Percentiles rank a stretch among this genome's conserved stretches.
Conservation (phyloP, 2,888 invertebrate species). For the Priocnemis perturbator region DNA sequence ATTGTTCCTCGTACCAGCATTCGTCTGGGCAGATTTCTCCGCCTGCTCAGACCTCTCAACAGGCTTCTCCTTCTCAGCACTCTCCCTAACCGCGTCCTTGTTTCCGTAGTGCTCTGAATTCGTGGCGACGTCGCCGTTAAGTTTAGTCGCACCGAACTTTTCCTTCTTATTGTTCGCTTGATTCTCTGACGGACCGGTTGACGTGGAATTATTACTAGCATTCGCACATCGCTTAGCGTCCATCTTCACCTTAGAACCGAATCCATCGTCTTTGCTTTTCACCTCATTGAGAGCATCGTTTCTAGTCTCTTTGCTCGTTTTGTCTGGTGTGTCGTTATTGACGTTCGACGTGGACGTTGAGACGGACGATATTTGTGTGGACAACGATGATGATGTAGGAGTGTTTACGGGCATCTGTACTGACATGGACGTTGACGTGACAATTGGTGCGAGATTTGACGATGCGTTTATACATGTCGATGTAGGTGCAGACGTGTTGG, state of each 20-base stretch:
- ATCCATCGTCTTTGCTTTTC: conserved; percentile 11
- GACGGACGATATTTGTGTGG: conserved; percentile 30
- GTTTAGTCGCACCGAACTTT: conserved; percentile 26
- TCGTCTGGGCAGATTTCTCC: conserved; percentile 19
- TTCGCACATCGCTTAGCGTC: background rate
- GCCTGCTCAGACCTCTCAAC: conserved; percentile 6
- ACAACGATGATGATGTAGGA: no score
- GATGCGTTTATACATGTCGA: no score
- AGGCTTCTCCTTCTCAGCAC: conserved; percentile 9
- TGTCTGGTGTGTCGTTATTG: background rate
- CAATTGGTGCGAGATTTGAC: no score
- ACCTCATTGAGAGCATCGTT: background rate
- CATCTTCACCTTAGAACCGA: no score
- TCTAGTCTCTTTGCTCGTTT: conserved; percentile 22
- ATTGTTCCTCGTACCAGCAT: conserved; percentile 14
- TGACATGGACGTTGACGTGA: no score
- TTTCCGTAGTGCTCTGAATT: conserved; percentile 20
- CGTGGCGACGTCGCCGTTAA: conserved; percentile 44
- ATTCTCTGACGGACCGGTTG: background rate
- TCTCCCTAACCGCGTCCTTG: conserved; percentile 27
- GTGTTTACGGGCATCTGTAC: no score
- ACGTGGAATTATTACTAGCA: background rate
- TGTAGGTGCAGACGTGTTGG: no score
- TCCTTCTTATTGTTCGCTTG: conserved; percentile 22
- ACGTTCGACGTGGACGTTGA: conserved; percentile 31